Conservation (phyloP, 2,113 vertebrate genomes). For the human (Homo sapiens) region DNA sequence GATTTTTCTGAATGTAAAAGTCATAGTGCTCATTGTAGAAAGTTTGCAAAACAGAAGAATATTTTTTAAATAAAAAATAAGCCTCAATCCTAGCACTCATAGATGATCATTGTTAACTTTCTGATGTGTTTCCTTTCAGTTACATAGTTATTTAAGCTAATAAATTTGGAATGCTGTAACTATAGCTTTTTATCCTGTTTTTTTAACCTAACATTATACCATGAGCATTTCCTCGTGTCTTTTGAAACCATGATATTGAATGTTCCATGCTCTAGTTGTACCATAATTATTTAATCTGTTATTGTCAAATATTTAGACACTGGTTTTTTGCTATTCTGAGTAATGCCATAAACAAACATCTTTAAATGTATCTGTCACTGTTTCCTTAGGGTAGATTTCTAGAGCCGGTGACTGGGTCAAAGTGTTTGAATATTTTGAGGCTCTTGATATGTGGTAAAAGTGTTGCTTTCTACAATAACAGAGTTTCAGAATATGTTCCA, state of each 20-base stretch:
- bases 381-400: constrained; percentile 46
- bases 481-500: neutral
- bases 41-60: constrained; percentile 1
- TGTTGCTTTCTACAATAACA: constrained; percentile 7
- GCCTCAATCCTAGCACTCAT: constrained; percentile 10
- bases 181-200: constrained; percentile 25
- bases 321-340: constrained; percentile 26
- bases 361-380: neutral
- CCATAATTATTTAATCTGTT: constrained; percentile 31
- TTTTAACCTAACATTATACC: constrained; percentile 5
- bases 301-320: constrained; percentile 36
- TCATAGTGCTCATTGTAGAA: neutral
- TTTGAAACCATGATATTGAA: constrained; percentile 48
- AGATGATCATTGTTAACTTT: constrained; percentile 50
- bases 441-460: neutral
- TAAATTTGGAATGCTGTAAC: constrained; percentile 49
- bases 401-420: neutral
- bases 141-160: constrained; percentile 52
- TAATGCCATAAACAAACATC: neutral
- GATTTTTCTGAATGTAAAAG: constrained; percentile 23
- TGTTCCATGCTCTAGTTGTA: constrained; percentile 23
- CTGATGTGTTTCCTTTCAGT: constrained; percentile 47
- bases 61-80: constrained; percentile 52
- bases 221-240: constrained; percentile 30
- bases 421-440: constrained; percentile 46